Percentiles rank a stretch among this genome's conserved stretches.
These are phyloP conservation scores for Triops longicaudatus DNA, from an alignment of 1,140 invertebrate genomes.

Conservation along the genomic window DNA sequence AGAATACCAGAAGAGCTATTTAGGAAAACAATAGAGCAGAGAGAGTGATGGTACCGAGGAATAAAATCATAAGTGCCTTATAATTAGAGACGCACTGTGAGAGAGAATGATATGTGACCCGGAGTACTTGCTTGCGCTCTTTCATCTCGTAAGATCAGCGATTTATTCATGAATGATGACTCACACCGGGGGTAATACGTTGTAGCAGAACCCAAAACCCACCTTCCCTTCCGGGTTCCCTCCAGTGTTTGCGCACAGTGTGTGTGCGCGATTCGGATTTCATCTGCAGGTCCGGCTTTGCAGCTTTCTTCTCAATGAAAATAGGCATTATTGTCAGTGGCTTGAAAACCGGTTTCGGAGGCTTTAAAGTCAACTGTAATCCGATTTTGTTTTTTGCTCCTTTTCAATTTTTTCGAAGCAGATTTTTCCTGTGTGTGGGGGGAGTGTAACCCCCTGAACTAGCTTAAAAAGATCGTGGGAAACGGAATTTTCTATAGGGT, in stretches of 20 bases:
- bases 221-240: constrained; percentile 9
- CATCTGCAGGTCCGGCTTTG: background rate
- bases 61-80: background rate
- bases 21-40: background rate
- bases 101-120: constrained; percentile 8
- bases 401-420: background rate
- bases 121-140: background rate
- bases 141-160: background rate
- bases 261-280: constrained; percentile 13
- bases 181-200: background rate
- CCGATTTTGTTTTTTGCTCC: background rate
- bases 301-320: constrained; percentile 11
- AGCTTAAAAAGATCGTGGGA: background rate
- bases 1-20: background rate
- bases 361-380: background rate
- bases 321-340: background rate
- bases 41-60: background rate
- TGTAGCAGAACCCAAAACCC: background rate
- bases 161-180: constrained; percentile 13
- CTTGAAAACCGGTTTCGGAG: background rate
- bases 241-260: background rate
- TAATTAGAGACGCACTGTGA: background rate
- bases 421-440: background rate
- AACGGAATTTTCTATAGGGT: background rate
- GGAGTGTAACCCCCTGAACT: background rate